Evolutionary conservation across 2,888 invertebrate species (phyloP), one percentile per base, ranked within the genome.

Genomic region (Gastracanthus pulcherrimus): DNA sequence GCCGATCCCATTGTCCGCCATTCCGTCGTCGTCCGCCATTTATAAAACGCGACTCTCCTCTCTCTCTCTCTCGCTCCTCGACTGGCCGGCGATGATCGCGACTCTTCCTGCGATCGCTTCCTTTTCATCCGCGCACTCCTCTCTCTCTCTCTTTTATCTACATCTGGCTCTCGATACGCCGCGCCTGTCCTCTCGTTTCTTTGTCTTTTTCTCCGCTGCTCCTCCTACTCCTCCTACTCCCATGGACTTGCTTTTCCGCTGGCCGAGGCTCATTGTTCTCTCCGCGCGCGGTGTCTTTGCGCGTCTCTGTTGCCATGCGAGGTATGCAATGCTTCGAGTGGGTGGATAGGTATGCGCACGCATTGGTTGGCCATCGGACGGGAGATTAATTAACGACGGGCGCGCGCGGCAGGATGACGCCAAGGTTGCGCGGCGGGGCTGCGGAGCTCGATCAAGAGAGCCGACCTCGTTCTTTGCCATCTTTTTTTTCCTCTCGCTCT

Each of bases 1-100:
- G 60, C 84, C 79, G 84, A 84, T 82, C 79, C 86, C 86, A 84
- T 87, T 86, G 85, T 83, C 84, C 71, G 82, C 85, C 84, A 85
- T 87, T 85, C 60, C 67, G 64, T 67, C 55, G 13, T 84, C 84
- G 81, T 78, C 82, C 58, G 82, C 86, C 84, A 85, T 87, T 86
- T 84, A 84, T 62, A 45, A 81, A 66, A 66, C 71, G 58, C 36
- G 31, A 29, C 41, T 55, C 58, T 67, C 48, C 74, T 75, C 45
- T n/a, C 38, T 76, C 60, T 81, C 76, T n/a, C 62, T 34, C 51
- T 75, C 77, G 70, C 76, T 81, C 64, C 58, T 77, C 60, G 64
- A n/a, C 64, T 77, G 26, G 67, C 67, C 70, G 23, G 36, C n/a
- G n/a, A 34, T 31, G 7, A 31, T 16, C 36, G 55, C 62, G 13